Base-by-base conservation (phyloP, 2,797 vertebrate species). In the Neostethus bicornis region DNA sequence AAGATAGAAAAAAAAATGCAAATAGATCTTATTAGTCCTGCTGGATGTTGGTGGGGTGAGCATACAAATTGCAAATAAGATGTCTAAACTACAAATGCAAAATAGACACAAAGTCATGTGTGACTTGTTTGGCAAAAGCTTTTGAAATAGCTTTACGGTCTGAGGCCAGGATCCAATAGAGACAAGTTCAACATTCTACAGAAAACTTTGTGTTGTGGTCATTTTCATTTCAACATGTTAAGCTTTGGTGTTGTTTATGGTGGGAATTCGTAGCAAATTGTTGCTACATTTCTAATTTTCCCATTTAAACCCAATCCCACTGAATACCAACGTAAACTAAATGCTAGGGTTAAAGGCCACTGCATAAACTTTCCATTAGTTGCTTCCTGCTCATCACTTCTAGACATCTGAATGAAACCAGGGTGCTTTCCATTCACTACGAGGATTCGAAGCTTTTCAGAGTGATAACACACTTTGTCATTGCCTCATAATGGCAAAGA, bases 301-400 rank as follows among this genome's bases (percentile, higher is more conserved):
- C 16, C 9, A 23, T 58, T 34, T 13, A 38, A 34, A 55, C 16
- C 41, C 44, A 8, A 23, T 47, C 13, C 28, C 45, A 48, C 23
- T 38, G 2, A 42, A 34, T 17, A 16, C 52, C 42, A 51, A 34
- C 19, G 35, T 45, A 47, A 12, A 17, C 25, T 41, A 12, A 53
- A 11, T 9, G 2, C 20, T 16, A 2, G 34, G 65, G 71, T 75
- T 67, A 85, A 64, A 86, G 71, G 80, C 74, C 69, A 43, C 55
- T 44, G 83, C 57, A 84, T 88, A 80, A 89, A 84, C 59, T 42
- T 35, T 44, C 76, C 83, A 85, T 87, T 85, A 70, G 66, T 79
- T 73, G 66, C 13, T 58, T 71, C 23, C 42, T 73, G 70, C 52
- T 72, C 63, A 37, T 71, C 44, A 61, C 70, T 42, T 25, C 20